phyloP scores from a whole-genome alignment of 2,797 vertebrate species.

The Pipistrellus pipistrellus region DNA sequence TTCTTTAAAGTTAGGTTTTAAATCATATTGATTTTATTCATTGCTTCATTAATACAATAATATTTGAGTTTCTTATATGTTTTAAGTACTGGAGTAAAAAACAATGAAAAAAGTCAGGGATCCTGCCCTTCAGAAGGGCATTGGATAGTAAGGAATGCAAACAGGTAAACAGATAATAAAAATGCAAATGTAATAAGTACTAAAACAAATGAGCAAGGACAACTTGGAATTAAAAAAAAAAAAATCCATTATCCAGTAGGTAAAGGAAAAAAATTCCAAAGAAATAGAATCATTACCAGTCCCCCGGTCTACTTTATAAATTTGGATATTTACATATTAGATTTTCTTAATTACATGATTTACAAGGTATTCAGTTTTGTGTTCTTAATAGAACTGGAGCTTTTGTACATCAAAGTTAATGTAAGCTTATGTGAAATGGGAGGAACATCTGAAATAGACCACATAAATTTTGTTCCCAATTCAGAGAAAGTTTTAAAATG shows the following conservation, averaged over 20 bases:
- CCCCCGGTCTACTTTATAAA: neutral
- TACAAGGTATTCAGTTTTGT: constrained; percentile 2
- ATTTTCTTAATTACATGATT: constrained; percentile 55
- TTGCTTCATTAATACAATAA: neutral
- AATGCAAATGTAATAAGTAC: constrained; percentile 47
- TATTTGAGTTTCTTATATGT: neutral
- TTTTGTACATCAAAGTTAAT: neutral
- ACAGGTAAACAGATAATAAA: constrained; percentile 51
- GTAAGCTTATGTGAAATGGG: neutral
- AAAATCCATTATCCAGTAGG: neutral
- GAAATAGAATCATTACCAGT: neutral
- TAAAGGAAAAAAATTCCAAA: constrained; percentile 47
- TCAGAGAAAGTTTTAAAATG: constrained; percentile 63
- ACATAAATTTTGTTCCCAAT: constrained; percentile 50
- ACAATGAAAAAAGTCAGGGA: neutral
- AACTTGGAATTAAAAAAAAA: constrained; percentile 42
- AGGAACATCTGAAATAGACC: neutral
- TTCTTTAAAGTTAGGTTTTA: constrained; percentile 35
- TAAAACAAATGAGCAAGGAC: constrained; percentile 38
- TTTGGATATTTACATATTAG: neutral
- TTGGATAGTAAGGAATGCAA: constrained; percentile 38
- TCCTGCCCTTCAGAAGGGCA: constrained; percentile 32
- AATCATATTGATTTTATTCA: neutral
- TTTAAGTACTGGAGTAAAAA: neutral
- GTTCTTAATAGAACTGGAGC: neutral